Evolutionary conservation across 2,888 invertebrate genomes (phyloP).

Genomic region (Busseola fusca): DNA sequence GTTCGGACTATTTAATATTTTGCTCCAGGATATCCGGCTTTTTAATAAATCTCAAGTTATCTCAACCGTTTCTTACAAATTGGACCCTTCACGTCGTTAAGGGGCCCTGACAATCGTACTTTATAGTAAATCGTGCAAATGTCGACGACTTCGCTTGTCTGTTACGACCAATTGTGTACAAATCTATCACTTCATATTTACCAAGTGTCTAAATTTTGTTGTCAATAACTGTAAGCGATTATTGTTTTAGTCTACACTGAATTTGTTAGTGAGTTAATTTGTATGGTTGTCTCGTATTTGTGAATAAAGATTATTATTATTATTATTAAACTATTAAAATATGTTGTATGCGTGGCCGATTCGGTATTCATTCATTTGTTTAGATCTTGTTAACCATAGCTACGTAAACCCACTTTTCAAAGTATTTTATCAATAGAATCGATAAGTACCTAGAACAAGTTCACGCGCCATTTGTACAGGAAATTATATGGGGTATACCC

Average conservation of each 20-base stretch:
- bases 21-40: neutral
- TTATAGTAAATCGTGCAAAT: neutral
- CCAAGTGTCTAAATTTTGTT: no score
- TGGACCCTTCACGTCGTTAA: neutral
- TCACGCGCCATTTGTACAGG: no score
- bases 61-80: slow-evolving; percentile 7
- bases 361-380: neutral
- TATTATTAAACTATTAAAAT: slow-evolving; percentile 14
- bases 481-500: no score
- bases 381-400: slow-evolving; percentile 1
- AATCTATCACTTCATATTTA: no score
- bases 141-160: neutral
- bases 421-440: slow-evolving; percentile 6
- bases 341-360: neutral
- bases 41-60: neutral
- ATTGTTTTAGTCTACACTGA: no score
- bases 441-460: neutral
- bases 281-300: no score
- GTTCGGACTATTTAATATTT: no score
- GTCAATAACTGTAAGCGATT: no score
- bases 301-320: no score
- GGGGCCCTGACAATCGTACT: neutral
- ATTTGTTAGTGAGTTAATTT: no score
- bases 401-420: neutral
- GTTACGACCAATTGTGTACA: no score